Conservation (phyloP, 2,888 invertebrate genomes). For the Tinea semifulvella region DNA sequence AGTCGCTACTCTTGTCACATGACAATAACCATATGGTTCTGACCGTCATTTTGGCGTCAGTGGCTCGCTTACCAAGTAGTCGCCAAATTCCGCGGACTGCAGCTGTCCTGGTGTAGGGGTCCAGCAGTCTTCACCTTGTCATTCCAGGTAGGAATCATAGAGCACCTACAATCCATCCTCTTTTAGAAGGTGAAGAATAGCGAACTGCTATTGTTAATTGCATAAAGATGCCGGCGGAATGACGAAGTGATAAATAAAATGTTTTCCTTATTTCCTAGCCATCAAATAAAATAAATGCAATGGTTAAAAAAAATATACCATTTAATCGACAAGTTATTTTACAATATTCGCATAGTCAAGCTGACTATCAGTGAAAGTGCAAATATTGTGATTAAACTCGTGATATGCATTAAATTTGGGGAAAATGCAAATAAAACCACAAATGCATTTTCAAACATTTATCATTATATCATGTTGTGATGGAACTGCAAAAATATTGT, state of each 20-base stretch:
- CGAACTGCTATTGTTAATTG: constrained; percentile 7
- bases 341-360: constrained; percentile 30
- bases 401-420: constrained; percentile 28
- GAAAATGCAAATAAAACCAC: constrained; percentile 27
- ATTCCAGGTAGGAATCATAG: too few species aligned
- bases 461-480: constrained; percentile 26
- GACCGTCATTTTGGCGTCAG: too few species aligned
- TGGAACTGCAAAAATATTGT: too few species aligned
- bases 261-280: constrained; percentile 14
- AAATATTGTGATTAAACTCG: constrained; percentile 21
- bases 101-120: too few species aligned
- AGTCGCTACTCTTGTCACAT: too few species aligned
- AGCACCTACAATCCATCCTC: too few species aligned
- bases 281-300: constrained; percentile 17
- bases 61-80: too few species aligned
- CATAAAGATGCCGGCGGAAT: constrained; percentile 13
- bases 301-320: constrained; percentile 17
- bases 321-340: too few species aligned
- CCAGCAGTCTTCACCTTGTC: too few species aligned
- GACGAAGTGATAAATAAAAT: constrained; percentile 16
- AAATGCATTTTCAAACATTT: constrained; percentile 20
- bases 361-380: constrained; percentile 22
- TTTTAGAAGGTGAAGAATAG: too few species aligned
- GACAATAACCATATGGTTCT: too few species aligned
- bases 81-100: too few species aligned